A percentile compares a stretch with the other conserved stretches of the same genome.
Conservation (phyloP, 2,888 invertebrate genomes). For the Calliscelio sp. region DNA sequence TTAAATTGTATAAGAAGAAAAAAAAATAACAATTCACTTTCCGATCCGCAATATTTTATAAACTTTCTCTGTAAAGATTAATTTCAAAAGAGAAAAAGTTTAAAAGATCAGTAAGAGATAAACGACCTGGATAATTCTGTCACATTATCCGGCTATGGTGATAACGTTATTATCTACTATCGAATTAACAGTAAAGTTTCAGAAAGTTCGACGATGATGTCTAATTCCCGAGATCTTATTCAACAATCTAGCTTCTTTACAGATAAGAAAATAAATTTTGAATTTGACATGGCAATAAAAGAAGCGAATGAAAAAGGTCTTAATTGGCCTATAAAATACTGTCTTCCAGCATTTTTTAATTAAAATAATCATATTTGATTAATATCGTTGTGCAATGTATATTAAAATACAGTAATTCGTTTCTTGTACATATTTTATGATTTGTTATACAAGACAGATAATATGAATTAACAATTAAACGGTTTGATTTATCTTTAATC, state of each 20-base stretch:
- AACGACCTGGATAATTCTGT: constrained; percentile 58
- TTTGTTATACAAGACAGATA: too few relatives aligned
- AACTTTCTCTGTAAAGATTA: constrained; percentile 37
- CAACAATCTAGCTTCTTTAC: constrained; percentile 43
- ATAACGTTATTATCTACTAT: constrained; percentile 69
- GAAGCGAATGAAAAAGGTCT: too few relatives aligned
- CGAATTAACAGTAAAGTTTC: constrained; percentile 68
- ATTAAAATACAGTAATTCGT: too few relatives aligned
- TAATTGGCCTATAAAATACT: too few relatives aligned
- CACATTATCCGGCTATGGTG: constrained; percentile 51
- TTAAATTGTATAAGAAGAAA: constrained; percentile 16
- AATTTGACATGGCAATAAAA: constrained; percentile 43
- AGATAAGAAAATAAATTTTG: constrained; percentile 47
- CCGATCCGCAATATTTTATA: constrained; percentile 27
- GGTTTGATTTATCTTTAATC: too few relatives aligned
- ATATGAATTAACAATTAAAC: too few relatives aligned
- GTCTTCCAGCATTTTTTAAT: too few relatives aligned
- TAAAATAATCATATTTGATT: too few relatives aligned
- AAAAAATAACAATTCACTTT: constrained; percentile 32
- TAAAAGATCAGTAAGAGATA: constrained; percentile 43
- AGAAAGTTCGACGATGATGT: constrained; percentile 59
- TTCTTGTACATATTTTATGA: too few relatives aligned
- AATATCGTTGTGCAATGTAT: too few relatives aligned
- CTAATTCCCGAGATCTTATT: constrained; percentile 65
- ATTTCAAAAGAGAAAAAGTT: constrained; percentile 25